phyloP scores from a whole-genome alignment of 2,888 invertebrate species.

The Koerneria pararmatus region DNA sequence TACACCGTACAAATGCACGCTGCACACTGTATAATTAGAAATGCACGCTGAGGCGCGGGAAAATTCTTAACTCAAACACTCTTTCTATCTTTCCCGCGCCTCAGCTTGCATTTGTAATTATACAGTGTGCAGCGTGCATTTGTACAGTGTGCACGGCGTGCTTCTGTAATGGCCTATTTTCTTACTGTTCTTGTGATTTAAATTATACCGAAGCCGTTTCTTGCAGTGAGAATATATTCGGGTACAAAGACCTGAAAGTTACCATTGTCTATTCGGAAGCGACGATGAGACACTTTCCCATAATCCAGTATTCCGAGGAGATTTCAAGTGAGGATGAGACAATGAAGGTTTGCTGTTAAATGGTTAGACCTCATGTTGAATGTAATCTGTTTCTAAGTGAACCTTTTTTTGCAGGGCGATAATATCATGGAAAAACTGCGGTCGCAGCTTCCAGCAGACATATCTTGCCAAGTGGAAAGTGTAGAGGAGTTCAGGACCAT shows the following conservation, averaged over 20 bases:
- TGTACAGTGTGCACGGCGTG: no score
- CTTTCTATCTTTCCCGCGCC: no score
- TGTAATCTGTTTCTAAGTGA: background rate
- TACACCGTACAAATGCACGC: no score
- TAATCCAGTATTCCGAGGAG: constrained; percentile 73
- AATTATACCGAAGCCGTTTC: no score
- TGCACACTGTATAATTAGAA: no score
- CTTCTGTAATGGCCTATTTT: no score
- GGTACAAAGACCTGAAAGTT: constrained; percentile 79
- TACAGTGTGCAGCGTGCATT: no score
- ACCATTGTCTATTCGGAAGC: constrained; percentile 78
- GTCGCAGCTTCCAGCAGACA: constrained; percentile 33
- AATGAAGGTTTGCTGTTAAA: constrained; percentile 20
- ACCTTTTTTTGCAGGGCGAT: constrained; percentile 38
- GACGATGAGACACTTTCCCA: constrained; percentile 74
- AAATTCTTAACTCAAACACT: no score
- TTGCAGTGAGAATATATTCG: constrained; percentile 82
- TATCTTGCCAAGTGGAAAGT: constrained; percentile 23
- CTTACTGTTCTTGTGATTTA: constrained; percentile 30
- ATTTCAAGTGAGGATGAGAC: constrained; percentile 62
- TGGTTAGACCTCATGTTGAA: background rate
- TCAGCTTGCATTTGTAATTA: no score
- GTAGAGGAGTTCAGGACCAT: constrained; percentile 25
- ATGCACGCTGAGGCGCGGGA: no score
- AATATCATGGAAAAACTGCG: constrained; percentile 40